phyloP scores from a whole-genome alignment of 2,888 invertebrate genomes.

The Geophilus truncorum region DNA sequence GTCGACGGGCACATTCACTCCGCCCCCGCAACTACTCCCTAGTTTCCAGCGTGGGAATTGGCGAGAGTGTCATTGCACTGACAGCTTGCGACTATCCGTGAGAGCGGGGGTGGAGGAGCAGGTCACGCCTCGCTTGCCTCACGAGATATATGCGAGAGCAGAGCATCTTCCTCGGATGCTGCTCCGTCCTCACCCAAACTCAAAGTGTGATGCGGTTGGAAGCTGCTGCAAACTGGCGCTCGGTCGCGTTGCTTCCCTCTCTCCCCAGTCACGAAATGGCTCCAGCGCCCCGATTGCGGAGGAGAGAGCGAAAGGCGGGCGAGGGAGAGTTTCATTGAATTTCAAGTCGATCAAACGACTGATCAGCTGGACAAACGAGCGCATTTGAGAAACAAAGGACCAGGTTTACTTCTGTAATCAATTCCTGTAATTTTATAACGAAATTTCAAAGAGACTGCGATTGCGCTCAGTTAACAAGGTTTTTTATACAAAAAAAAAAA shows the following conservation, averaged over 20 bases:
- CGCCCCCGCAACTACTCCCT: constrained; percentile 24
- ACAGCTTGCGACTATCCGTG: constrained; percentile 17
- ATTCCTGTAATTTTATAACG: background rate
- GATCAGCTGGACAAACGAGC: background rate
- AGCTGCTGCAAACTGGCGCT: constrained; percentile 27
- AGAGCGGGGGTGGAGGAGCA: constrained; percentile 15
- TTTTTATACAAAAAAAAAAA: no score
- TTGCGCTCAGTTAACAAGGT: no score
- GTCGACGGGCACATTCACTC: constrained; percentile 7
- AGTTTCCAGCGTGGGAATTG: background rate
- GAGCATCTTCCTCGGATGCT: constrained; percentile 24
- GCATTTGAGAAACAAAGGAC: background rate
- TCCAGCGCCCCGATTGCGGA: constrained; percentile 13
- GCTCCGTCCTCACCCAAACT: constrained; percentile 11
- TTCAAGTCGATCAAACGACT: constrained; percentile 5
- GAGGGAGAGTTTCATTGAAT: constrained; percentile 3
- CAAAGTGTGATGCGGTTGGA: constrained; percentile 13
- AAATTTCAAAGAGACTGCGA: background rate
- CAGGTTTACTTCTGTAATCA: background rate
- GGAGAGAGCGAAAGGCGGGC: background rate
- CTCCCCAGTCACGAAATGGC: constrained; percentile 1
- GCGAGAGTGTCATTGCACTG: constrained; percentile 25
- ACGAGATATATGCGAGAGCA: constrained; percentile 8
- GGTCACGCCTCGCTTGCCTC: constrained; percentile 10
- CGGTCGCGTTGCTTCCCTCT: constrained; percentile 15